Base-by-base conservation (phyloP, 2,113 vertebrate genomes). In the Dipodomys merriami region DNA sequence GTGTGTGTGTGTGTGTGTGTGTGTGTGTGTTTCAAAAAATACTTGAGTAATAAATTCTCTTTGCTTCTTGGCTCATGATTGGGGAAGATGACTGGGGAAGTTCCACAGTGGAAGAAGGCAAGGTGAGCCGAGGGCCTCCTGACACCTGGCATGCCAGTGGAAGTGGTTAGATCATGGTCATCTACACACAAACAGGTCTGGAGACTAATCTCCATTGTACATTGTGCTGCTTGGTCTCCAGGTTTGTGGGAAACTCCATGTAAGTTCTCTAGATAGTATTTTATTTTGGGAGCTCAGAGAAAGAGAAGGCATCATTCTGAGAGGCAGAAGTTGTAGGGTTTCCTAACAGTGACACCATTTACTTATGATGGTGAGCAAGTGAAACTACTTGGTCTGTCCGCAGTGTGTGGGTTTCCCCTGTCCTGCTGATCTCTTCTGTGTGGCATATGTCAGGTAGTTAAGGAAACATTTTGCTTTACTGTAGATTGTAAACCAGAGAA, bases 51-150 rank as follows among this genome's bases (percentile, higher is more conserved):
- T 20, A 5, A 65, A 80, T 82, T 73, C 29, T 12, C 30, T 95
- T 88, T 68, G 30, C 15, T 65, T 18, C 10, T 2, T 82, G 60
- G 57, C 18, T 68, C 20, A 7, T 29, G 60, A 6, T 1, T 57
- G 53, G 15, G 15, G 15, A 13, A 57, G 53, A 3, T 57, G 53
- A 19, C 22, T 22, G 10, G 19, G 5, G 62, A 62, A 3, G 12
- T 2, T 49, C 1, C 22, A 12, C 2, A 1, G 23, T 8, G 33
- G 16, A 29, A 22, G 60, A 73, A 39, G 13, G 20, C 2, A 16
- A 68, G 83, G n/a, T 30, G 6, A 15, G 2, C 3, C 25, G 20
- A 30, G 39, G 33, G 1, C 0, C 0, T 1, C 30, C 10, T 2
- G 0, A 25, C 23, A 7, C 62, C 22, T 6, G 15, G 39, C 0